Base-by-base conservation (phyloP, 2,113 vertebrate species). In the Rhadina sibilatrix region DNA sequence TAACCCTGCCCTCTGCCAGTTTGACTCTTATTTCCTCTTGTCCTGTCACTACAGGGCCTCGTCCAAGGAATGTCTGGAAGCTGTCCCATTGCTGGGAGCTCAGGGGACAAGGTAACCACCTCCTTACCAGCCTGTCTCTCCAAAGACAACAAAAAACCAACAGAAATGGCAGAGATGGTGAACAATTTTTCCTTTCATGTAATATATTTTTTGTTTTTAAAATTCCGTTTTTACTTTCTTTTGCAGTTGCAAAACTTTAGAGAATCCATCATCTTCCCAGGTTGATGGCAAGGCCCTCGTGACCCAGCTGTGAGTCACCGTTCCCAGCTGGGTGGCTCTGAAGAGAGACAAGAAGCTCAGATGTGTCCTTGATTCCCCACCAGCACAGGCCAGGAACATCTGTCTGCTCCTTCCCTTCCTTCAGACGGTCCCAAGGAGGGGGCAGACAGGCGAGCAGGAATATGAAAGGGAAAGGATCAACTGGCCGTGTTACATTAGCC, bases 391-490 rank as follows among this genome's bases (percentile, higher is more conserved):
- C 85, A 93, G 91, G 70, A 96, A 93, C 93, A 92, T 93, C 77
- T 92, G 88, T 90, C 86, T 93, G 89, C 89, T 93, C 80, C 86
- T 93, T 93, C 68, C 68, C n/a, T 80, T 77, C 86, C 78, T 83
- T 80, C 89, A 90, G 78, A 87, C 6, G 0, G 31, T 92, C 77
- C 83, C 5, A 6, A 94, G 63, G 83, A 96, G 81, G 47, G 77
- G 75, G 78, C 59, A 94, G 28, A 53, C 35, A 92, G 80, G 89
- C 82, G 89, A 96, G 66, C 2, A 95, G 76, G 70, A 91, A 89
- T 88, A 92, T 90, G 84, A 91, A 96, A 96, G 72, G 90, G 57
- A 93, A 74, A 80, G 83, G 75, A 96, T 97, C 89, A 95, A 88
- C 91, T 87, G 91, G 77, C 33, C n/a, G 0, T 52, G 70, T 71